Evolutionary conservation across 2,113 vertebrate species (phyloP), one percentile per base, ranked within the genome.

Genomic region (Cinclus mexicanus): DNA sequence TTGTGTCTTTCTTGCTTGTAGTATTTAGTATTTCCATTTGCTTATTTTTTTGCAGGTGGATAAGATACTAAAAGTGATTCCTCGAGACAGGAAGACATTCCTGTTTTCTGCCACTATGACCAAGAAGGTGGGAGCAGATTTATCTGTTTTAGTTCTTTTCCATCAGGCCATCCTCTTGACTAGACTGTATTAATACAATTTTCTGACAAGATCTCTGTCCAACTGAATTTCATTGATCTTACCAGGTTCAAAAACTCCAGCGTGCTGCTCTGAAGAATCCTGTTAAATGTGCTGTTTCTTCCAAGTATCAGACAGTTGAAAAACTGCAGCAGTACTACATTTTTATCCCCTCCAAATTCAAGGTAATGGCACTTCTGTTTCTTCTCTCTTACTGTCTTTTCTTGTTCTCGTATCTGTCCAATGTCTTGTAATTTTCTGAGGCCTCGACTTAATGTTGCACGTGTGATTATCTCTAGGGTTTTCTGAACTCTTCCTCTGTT

Each of bases 91-190:
- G 87, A 99, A 98, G 46, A 99, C 99, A 2, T 99, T 98, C 78
- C 97, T 99, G 31, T 99, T 99, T 97, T 99, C 99, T 59, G 99
- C 99, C 74, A 99, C 99, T 37, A 99, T 99, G 99, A 99, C 99
- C 29, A 99, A 99, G 97, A 99, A 99, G 98, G 99, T 99, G 96
- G 94, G 83, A 67, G 41, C 25, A 63, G 49, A 55, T 29, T 50
- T 52, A n/a, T 72, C 5, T 74, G 42, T 26, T 82, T 80, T 44
- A 89, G 14, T 44, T 91, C 24, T 85, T 10, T 94, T 87, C 47
- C 24, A 19, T 95, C 29, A 75, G 52, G n/a, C 71, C 77, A 1
- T 49, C 29, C 19, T 70, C 16, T 72, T 77, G 31, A 63, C 12
- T 65, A 35, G 44, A 49, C 16, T 69, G 23, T 44, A 56, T 67